Percentiles rank a stretch among this genome's conserved stretches.
Conservation (phyloP, 2,888 invertebrate species). For the Orgyia antiqua region DNA sequence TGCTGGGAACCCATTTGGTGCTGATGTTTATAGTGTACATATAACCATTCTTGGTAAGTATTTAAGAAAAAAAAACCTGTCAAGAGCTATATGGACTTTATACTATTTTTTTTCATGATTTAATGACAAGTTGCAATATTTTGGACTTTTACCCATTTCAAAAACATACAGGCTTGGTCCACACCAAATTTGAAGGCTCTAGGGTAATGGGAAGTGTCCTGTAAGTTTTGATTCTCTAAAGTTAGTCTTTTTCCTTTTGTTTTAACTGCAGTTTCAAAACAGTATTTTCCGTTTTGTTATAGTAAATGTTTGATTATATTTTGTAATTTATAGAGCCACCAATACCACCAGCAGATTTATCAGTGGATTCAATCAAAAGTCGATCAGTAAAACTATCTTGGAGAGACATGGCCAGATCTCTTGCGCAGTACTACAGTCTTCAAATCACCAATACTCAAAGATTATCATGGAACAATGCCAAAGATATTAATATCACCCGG, state of each 20-base stretch:
- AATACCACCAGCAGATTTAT: conserved; percentile 59
- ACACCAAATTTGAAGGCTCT: no score
- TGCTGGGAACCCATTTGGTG: conserved; percentile 69
- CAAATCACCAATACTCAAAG: conserved; percentile 59
- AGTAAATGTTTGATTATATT: no score
- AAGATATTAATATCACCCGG: conserved; percentile 63
- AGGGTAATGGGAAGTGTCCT: no score
- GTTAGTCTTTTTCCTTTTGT: no score
- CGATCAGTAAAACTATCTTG: conserved; percentile 66
- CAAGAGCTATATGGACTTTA: no score
- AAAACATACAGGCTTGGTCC: no score
- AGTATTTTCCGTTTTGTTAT: no score
- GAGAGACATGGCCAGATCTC: conserved; percentile 55
- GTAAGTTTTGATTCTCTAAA: no score
- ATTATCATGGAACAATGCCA: conserved; percentile 60
- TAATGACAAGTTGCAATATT: neutral
- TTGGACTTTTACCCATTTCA: no score
- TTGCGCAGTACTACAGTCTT: conserved; percentile 65
- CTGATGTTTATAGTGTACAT: conserved; percentile 58
- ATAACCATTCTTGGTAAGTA: conserved; percentile 63
- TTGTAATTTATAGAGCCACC: conserved; percentile 69
- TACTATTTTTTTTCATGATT: neutral
- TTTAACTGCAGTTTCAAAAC: no score
- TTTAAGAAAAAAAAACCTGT: no score
- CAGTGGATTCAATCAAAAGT: conserved; percentile 64